Percentiles rank a stretch among this genome's conserved stretches.
These are phyloP conservation scores for Mystacornis crossleyi DNA, from an alignment of 2,113 vertebrate species.

Conservation along the genomic window DNA sequence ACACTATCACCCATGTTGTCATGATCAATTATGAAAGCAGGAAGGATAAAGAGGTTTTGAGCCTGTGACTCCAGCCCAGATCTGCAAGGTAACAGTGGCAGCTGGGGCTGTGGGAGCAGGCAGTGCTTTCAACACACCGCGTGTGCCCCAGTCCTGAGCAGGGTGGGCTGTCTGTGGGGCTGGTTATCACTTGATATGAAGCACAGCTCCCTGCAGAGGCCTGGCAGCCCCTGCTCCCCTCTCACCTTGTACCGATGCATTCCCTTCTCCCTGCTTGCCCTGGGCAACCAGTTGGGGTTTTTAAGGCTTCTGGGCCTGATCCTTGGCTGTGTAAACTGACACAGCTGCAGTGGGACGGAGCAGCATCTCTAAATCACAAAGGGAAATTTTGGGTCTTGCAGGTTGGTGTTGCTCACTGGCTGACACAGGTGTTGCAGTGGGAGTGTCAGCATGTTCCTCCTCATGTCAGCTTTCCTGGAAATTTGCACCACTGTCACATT, in stretches of 20 bases:
- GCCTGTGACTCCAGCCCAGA: neutral
- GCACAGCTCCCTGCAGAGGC: neutral
- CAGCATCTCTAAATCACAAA: neutral
- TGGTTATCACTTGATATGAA: neutral
- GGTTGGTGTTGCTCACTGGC: neutral
- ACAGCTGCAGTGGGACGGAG: neutral
- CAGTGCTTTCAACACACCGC: fast-evolving
- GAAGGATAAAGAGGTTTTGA: neutral
- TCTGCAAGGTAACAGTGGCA: fast-evolving
- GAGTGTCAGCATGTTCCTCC: neutral
- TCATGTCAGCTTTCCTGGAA: neutral
- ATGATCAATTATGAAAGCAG: neutral
- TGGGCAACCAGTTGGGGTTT: fast-evolving
- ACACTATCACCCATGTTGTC: neutral
- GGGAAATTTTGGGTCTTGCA: neutral
- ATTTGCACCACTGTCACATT: neutral
- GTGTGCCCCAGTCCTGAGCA: neutral
- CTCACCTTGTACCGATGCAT: fast-evolving
- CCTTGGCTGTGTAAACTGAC: neutral
- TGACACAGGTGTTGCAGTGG: neutral
- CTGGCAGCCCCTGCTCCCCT: fast-evolving
- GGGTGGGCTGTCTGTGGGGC: neutral
- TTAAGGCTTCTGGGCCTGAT: neutral
- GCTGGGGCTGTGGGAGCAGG: neutral
- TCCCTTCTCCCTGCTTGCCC: neutral